These are phyloP conservation scores for Cephalopterus ornatus DNA, from an alignment of 2,113 vertebrate species.

Conservation along the genomic window DNA sequence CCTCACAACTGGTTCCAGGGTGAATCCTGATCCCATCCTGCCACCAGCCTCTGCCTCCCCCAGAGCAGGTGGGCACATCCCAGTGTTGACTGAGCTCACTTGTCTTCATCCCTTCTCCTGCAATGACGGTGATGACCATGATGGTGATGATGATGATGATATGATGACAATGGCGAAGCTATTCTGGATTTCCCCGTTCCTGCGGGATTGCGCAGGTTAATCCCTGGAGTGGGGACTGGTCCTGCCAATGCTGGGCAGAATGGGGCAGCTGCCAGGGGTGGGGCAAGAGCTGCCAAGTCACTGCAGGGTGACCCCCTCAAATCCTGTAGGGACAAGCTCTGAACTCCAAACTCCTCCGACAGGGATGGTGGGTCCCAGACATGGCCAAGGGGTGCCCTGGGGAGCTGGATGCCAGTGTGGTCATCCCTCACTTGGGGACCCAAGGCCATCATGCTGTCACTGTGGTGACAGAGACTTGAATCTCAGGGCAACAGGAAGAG, in stretches of 20 bases:
- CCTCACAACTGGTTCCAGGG: accelerated
- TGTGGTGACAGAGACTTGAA: background rate
- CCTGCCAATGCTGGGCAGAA: accelerated
- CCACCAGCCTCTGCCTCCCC: background rate
- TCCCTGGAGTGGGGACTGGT: accelerated
- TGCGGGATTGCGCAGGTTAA: accelerated
- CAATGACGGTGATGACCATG: background rate
- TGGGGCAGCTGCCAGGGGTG: background rate
- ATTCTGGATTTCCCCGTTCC: background rate
- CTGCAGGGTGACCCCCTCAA: background rate
- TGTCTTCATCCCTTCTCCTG: background rate
- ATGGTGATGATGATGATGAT: background rate
- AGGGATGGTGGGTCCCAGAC: accelerated
- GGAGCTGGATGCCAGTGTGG: accelerated
- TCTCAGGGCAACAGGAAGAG: background rate
- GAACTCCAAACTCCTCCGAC: background rate
- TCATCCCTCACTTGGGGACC: background rate
- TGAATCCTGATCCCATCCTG: background rate
- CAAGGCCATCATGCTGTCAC: no score
- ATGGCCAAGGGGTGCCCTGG: accelerated
- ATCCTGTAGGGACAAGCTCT: background rate
- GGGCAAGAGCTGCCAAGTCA: background rate
- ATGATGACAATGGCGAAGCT: background rate
- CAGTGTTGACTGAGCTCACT: accelerated
- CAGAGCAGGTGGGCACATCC: accelerated